Evolutionary conservation across 2,888 invertebrate species (phyloP).

Genomic region (Mythimna albipuncta): DNA sequence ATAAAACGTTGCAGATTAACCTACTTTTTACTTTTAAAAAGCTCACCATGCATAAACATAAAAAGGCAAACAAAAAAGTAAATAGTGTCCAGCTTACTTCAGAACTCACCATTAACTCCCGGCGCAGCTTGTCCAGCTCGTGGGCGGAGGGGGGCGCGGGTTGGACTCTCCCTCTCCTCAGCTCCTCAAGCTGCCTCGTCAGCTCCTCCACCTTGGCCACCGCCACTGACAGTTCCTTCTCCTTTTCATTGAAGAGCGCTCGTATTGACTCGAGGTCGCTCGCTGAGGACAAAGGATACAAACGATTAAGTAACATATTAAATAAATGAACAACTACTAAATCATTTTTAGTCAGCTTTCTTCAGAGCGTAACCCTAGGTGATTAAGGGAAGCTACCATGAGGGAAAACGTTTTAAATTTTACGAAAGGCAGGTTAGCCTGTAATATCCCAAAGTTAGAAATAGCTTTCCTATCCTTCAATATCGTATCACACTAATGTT

Average conservation of each 20-base stretch:
- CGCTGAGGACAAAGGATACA: constrained; percentile 90
- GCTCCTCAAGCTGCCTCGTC: constrained; percentile 97
- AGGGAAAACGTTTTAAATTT: not conserved
- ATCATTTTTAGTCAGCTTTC: not conserved
- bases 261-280: constrained; percentile 99
- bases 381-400: not conserved
- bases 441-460: not conserved
- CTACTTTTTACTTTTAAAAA: not conserved
- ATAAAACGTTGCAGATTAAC: not conserved
- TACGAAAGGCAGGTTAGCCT: not conserved
- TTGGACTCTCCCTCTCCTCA: constrained; percentile 93
- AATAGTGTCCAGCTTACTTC: constrained; percentile 29
- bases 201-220: constrained; percentile 99
- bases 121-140: constrained; percentile 97
- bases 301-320: not conserved
- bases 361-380: not conserved
- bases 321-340: not conserved
- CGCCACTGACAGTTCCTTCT: constrained; percentile 98
- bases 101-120: constrained; percentile 96
- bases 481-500: not conserved
- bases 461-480: not conserved
- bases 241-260: constrained; percentile 99
- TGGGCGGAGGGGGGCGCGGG: constrained; percentile 93
- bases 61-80: constrained; percentile 20
- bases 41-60: constrained; percentile 1